A percentile compares a stretch with the other conserved stretches of the same genome.
Evolutionary conservation across 2,113 vertebrate genomes (phyloP).

Genomic region (Myrmecophaga tridactyla): DNA sequence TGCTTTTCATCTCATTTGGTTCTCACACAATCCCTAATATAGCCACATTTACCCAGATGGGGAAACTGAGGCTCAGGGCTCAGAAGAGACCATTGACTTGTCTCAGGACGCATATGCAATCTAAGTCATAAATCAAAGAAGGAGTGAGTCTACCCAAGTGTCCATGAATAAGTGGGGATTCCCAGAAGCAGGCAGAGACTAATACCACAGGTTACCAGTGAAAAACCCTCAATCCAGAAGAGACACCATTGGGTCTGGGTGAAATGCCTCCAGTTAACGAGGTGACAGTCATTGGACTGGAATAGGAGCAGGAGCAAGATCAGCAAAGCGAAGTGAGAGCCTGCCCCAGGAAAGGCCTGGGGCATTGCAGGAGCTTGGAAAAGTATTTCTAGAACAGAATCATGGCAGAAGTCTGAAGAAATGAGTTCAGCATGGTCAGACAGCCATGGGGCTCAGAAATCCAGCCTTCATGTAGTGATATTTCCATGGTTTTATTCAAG

Average conservation of each 20-base stretch:
- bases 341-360: too few species aligned
- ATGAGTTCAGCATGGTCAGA: too few species aligned
- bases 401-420: fast-evolving
- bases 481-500: not conserved
- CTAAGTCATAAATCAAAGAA: not conserved
- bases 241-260: not conserved
- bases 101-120: not conserved
- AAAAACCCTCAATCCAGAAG: not conserved
- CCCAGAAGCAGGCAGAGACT: not conserved
- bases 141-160: fast-evolving
- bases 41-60: not conserved
- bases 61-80: not conserved
- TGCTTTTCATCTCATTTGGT: not conserved
- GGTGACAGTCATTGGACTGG: not conserved
- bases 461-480: not conserved
- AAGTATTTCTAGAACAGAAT: fast-evolving
- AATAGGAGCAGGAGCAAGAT: not conserved
- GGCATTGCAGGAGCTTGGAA: fast-evolving
- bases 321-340: not conserved
- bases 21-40: too few species aligned
- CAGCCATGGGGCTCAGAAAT: fast-evolving
- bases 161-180: too few species aligned
- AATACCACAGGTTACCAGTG: too few species aligned
- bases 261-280: too few species aligned
- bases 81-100: not conserved